Evolutionary conservation across 1,140 invertebrate species (phyloP).

Genomic region (Sinella curviseta): DNA sequence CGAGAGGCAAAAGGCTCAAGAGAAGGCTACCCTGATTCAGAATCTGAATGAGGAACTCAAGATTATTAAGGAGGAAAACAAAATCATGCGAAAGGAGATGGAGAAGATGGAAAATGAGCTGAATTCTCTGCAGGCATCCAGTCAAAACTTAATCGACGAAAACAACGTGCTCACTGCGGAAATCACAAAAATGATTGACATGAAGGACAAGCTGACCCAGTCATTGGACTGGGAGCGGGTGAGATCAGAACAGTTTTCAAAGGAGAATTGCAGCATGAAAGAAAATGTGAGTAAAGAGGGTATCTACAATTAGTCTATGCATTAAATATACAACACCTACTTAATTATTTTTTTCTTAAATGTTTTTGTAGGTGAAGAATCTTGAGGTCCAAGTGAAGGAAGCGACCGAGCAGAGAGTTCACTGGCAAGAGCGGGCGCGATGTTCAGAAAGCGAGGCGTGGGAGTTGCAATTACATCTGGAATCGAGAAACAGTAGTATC

Average conservation of each 20-base stretch:
- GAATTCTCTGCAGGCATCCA: slow-evolving; percentile 13
- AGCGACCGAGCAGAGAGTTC: slow-evolving; percentile 31
- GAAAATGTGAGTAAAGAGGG: neutral
- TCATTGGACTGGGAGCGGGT: neutral
- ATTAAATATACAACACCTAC: neutral
- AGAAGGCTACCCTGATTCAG: slow-evolving; percentile 31
- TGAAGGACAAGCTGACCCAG: slow-evolving; percentile 13
- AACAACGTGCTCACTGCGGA: slow-evolving; percentile 15
- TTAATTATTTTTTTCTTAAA: slow-evolving; percentile 1
- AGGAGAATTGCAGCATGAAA: slow-evolving; percentile 9
- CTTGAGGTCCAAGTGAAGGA: slow-evolving; percentile 6
- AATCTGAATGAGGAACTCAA: slow-evolving; percentile 24
- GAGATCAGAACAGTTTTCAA: neutral
- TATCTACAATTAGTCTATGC: neutral
- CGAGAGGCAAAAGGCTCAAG: slow-evolving; percentile 27
- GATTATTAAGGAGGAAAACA: slow-evolving; percentile 24
- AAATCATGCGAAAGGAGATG: neutral
- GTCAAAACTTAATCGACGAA: slow-evolving; percentile 24
- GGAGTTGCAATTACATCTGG: slow-evolving; percentile 33
- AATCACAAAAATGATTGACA: slow-evolving; percentile 13
- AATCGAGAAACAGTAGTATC: slow-evolving; percentile 25
- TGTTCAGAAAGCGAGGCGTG: slow-evolving; percentile 24
- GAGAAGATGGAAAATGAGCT: slow-evolving; percentile 34
- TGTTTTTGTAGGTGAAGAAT: slow-evolving; percentile 10
- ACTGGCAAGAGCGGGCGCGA: slow-evolving; percentile 39